Base-by-base conservation (phyloP, 2,797 vertebrate species). In the Acanthurus tractus region DNA sequence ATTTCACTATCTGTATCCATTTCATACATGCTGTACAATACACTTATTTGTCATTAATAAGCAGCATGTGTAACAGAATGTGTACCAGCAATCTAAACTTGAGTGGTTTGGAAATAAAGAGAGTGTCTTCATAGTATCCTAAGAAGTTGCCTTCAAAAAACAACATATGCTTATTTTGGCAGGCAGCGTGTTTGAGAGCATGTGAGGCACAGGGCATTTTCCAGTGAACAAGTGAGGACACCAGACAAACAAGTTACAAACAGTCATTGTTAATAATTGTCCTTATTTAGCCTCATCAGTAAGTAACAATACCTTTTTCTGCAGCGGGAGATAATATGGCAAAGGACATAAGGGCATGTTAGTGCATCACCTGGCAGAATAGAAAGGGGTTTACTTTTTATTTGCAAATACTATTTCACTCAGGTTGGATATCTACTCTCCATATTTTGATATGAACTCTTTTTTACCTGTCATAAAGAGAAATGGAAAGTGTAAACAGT, bases 291-390 rank as follows among this genome's bases (percentile, higher is more conserved):
- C 61, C 38, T 68, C 40, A 38, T 63, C 34, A 54, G 46, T 34
- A 74, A 6, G 38, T 44, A 18, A 23, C 23, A 23, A 14, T 79
- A 89, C 87, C 89, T 92, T 89, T 89, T 45, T 88, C 90, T 61
- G 59, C 64, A 76, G 73, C 70, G 13, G 68, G 55, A 74, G 66
- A 5, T 49, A 82, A 89, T 85, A 23, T 18, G 8, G 62, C 22
- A 65, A 52, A 81, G 70, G 54, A 90, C 61, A 81, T 6, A 34
- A 48, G 59, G 56, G 66, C 70, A 70, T 11, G 63, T 85, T 67
- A 63, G 52, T 45, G 64, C 64, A 20, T 48, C 74, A 56, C 70
- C 56, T 42, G 23, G 46, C 25, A 34, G 59, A 74, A 80, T 45
- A 53, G 63, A 71, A 83, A 74, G 20, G 20, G 15, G 45, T 77